These are phyloP conservation scores for Himalopsyche phryganea DNA, from an alignment of 1,140 invertebrate genomes.

Conservation along the genomic window DNA sequence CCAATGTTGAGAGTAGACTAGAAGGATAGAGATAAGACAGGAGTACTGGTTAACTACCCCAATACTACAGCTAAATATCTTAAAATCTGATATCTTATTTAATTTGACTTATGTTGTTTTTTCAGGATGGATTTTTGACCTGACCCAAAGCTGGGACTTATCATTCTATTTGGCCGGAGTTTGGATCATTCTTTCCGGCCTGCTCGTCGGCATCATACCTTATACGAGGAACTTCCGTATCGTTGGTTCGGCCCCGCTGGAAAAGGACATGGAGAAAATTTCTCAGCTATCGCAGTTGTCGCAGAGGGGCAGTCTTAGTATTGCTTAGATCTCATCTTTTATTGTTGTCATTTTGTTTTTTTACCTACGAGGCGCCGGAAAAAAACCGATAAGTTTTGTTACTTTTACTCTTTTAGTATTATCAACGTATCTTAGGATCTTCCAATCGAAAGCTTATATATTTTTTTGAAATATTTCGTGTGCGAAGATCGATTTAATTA, in stretches of 20 bases:
- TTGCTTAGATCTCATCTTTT: slow-evolving; percentile 28
- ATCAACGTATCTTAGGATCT: not conserved
- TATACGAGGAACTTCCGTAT: slow-evolving; percentile 64
- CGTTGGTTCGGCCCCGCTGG: slow-evolving; percentile 59
- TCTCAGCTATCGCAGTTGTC: slow-evolving; percentile 28
- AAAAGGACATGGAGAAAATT: slow-evolving; percentile 51
- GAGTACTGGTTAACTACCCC: no score
- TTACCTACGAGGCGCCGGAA: not conserved
- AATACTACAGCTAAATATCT: no score
- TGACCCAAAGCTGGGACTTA: slow-evolving; percentile 66
- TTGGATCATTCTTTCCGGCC: slow-evolving; percentile 72
- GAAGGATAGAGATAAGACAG: no score
- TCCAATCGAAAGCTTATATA: not conserved
- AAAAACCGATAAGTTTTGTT: not conserved
- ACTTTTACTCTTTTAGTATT: slow-evolving; percentile 1
- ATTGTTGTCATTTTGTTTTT: not conserved
- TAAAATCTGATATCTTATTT: no score
- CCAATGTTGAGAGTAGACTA: no score
- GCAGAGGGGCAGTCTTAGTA: slow-evolving; percentile 33
- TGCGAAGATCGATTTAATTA: not conserved
- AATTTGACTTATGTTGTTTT: no score
- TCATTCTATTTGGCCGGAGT: slow-evolving; percentile 73
- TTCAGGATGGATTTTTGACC: slow-evolving; percentile 66
- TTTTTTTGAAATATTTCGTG: not conserved
- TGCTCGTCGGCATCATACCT: slow-evolving; percentile 66